Evolutionary conservation across 2,113 vertebrate species (phyloP).

Genomic region (Vimba vimba): DNA sequence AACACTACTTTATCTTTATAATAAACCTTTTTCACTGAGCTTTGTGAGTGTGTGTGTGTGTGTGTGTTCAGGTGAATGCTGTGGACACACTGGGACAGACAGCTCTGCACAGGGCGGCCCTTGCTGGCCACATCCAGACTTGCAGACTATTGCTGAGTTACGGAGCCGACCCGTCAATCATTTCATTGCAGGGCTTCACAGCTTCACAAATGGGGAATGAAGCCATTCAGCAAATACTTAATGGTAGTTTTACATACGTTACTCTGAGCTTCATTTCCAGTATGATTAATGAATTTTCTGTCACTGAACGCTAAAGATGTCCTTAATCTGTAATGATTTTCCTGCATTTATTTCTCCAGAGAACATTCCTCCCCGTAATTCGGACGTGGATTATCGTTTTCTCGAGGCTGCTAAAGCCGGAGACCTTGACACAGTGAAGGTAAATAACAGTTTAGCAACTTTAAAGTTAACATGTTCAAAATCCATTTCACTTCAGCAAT

Average conservation of each 20-base stretch:
- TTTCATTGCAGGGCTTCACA: constrained; percentile 97
- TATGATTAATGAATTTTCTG: not conserved
- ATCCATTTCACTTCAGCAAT: not conserved
- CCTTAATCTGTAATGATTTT: not conserved
- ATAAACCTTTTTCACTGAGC: not conserved
- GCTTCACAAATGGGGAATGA: constrained; percentile 98
- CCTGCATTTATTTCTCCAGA: constrained; percentile 74
- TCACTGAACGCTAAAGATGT: too few species aligned
- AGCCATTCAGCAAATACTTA: constrained; percentile 97
- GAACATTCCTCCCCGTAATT: constrained; percentile 93
- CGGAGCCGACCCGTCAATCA: constrained; percentile 91
- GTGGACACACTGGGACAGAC: constrained; percentile 96
- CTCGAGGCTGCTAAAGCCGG: constrained; percentile 98
- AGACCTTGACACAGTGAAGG: constrained; percentile 98
- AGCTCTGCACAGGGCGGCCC: constrained; percentile 89
- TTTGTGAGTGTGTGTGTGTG: not conserved
- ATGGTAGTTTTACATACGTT: constrained; percentile 72
- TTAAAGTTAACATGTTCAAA: not conserved
- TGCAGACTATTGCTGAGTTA: constrained; percentile 92
- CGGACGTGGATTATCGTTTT: constrained; percentile 96
- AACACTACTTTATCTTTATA: too few species aligned
- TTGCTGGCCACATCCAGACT: constrained; percentile 95
- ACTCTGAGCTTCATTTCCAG: not conserved
- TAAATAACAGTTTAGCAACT: constrained; percentile 59
- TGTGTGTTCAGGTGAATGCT: constrained; percentile 86